Percentiles rank a stretch among this genome's conserved stretches.
phyloP scores from a whole-genome alignment of 2,797 vertebrate genomes.

The Valencia hispanica region DNA sequence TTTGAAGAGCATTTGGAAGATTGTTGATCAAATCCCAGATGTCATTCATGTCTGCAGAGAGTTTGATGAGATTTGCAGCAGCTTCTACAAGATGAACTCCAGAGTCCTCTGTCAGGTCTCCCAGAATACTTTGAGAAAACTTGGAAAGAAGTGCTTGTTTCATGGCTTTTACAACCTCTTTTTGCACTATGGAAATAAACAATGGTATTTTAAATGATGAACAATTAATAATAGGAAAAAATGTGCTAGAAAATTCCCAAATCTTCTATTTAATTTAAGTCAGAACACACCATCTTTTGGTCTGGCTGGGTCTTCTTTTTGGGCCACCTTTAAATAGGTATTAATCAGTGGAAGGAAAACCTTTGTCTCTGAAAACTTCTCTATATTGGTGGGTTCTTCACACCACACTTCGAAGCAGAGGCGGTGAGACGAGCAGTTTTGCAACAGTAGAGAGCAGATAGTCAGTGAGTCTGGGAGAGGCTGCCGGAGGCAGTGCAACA shows the following conservation, averaged over 20 bases:
- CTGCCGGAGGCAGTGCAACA: slow-evolving; percentile 83
- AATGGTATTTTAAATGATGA: background rate
- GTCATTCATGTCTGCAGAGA: slow-evolving; percentile 67
- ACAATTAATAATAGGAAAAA: background rate
- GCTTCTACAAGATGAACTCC: slow-evolving; percentile 65
- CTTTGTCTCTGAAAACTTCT: slow-evolving; percentile 67
- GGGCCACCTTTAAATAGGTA: slow-evolving; percentile 78
- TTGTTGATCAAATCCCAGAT: slow-evolving; percentile 69
- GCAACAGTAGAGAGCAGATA: slow-evolving; percentile 78
- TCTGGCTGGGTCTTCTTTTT: slow-evolving; percentile 64
- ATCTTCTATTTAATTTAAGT: background rate
- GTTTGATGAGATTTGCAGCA: slow-evolving; percentile 80
- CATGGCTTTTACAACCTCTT: slow-evolving; percentile 71
- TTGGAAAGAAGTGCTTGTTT: slow-evolving; percentile 81
- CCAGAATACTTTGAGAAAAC: slow-evolving; percentile 74
- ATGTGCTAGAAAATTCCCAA: background rate
- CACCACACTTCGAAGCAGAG: slow-evolving; percentile 92
- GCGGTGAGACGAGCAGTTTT: slow-evolving; percentile 83
- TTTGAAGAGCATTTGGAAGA: slow-evolving; percentile 82
- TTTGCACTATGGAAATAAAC: slow-evolving; percentile 69
- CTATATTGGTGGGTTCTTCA: slow-evolving; percentile 61
- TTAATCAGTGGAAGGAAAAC: slow-evolving; percentile 82
- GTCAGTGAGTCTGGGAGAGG: slow-evolving; percentile 67
- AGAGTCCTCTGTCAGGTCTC: slow-evolving; percentile 3
- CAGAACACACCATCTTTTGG: slow-evolving; percentile 80